Percentiles rank a stretch among this genome's conserved stretches.
These are phyloP conservation scores for Pseudomyrmex concolor DNA, from an alignment of 1,140 invertebrate genomes.

Conservation along the genomic window DNA sequence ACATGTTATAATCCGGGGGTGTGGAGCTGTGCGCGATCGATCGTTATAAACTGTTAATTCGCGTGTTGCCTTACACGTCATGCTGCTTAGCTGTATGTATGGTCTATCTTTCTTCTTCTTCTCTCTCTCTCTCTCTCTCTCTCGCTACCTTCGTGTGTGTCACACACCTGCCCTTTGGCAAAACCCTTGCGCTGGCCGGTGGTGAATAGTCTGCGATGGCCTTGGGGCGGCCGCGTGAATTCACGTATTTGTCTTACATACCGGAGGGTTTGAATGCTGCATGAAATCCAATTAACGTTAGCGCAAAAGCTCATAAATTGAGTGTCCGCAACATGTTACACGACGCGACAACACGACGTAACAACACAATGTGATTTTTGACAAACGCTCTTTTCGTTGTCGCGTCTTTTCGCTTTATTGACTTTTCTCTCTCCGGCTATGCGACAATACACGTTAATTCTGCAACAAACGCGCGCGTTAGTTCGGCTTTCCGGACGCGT, in stretches of 20 bases:
- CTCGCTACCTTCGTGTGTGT: conserved; percentile 9
- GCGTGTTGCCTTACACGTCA: conserved; percentile 53
- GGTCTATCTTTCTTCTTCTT: neutral
- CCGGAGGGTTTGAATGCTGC: neutral
- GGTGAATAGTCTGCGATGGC: conserved; percentile 6
- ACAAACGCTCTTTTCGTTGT: neutral
- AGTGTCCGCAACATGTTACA: neutral
- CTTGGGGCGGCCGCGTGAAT: conserved; percentile 2
- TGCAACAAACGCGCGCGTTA: too few relatives aligned
- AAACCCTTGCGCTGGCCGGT: conserved; percentile 24
- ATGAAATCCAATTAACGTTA: conserved; percentile 2
- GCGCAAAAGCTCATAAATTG: neutral
- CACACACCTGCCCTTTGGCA: conserved; percentile 6
- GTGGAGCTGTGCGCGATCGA: conserved; percentile 28
- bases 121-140: too few relatives aligned
- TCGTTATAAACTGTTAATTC: conserved; percentile 56
- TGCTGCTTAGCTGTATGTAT: conserved; percentile 6
- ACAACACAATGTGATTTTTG: conserved; percentile 2
- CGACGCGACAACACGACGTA: neutral
- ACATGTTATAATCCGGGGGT: conserved; percentile 42
- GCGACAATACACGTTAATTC: neutral
- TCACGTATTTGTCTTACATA: neutral
- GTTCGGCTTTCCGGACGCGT: too few relatives aligned
- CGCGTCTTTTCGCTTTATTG: too few relatives aligned
- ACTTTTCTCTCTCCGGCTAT: too few relatives aligned